phyloP scores from a whole-genome alignment of 2,888 invertebrate genomes.

The Atethmia centrago region DNA sequence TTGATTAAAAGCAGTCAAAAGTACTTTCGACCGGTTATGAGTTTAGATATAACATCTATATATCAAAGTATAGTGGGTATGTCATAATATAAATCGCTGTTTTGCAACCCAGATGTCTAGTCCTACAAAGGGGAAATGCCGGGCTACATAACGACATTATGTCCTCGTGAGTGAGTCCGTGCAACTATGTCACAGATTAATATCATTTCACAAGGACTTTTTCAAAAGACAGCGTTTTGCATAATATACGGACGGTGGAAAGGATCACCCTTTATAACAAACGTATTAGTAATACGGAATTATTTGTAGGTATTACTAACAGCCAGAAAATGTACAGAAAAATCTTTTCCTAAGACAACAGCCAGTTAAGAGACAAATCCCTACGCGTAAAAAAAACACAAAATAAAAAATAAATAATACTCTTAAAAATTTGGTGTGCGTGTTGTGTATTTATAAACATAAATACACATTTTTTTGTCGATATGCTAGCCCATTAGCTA shows the following conservation, averaged over 20 bases:
- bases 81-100: background rate
- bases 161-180: constrained; percentile 28
- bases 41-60: background rate
- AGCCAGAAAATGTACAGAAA: background rate
- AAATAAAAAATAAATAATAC: too few species aligned
- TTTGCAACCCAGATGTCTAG: constrained; percentile 21
- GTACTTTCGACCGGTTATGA: background rate
- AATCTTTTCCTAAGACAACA: background rate
- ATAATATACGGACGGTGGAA: background rate
- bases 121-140: constrained; percentile 12
- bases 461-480: too few species aligned
- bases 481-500: too few species aligned
- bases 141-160: constrained; percentile 33
- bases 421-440: too few species aligned
- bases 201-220: background rate
- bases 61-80: background rate
- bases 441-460: too few species aligned
- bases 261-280: too few species aligned
- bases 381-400: too few species aligned
- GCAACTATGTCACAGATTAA: constrained; percentile 5
- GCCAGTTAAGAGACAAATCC: background rate
- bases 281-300: background rate
- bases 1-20: background rate
- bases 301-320: background rate
- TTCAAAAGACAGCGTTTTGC: background rate